A percentile compares a stretch with the other conserved stretches of the same genome.
phyloP scores from a whole-genome alignment of 2,113 vertebrate species.

The Oryzias melastigma region DNA sequence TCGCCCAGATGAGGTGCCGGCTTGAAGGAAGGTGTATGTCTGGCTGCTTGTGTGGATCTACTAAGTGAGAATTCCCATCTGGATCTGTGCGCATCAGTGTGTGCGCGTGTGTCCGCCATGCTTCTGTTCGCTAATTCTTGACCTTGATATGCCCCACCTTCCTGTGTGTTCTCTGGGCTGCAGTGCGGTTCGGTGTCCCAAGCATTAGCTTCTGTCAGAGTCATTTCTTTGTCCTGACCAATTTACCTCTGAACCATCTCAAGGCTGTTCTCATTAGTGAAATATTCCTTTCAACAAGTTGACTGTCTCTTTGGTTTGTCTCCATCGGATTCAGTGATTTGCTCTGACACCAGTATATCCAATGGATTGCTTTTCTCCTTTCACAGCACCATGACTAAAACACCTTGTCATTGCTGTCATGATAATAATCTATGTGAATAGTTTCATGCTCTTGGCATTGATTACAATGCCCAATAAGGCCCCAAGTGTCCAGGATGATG shows the following conservation, averaged over 20 bases:
- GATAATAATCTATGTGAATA: constrained; percentile 38
- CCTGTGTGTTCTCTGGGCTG: background rate
- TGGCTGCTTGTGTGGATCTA: constrained; percentile 25
- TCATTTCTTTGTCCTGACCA: constrained; percentile 7
- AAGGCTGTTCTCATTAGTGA: constrained; percentile 37
- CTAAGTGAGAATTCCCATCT: constrained; percentile 6
- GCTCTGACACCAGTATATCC: constrained; percentile 11
- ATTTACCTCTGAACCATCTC: constrained; percentile 19
- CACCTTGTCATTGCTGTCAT: constrained; percentile 19
- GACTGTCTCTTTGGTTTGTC: constrained; percentile 22
- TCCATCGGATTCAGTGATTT: constrained; percentile 22
- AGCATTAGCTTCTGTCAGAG: constrained; percentile 4
- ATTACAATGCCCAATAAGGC: constrained; percentile 22
- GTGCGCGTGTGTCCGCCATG: background rate
- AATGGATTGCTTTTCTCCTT: constrained; percentile 18
- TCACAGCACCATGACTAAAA: constrained; percentile 39
- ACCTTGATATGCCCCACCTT: constrained; percentile 32
- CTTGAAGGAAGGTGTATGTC: constrained; percentile 46
- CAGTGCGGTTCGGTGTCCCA: constrained; percentile 32
- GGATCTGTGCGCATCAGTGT: constrained; percentile 5
- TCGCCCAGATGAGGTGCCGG: constrained; percentile 62
- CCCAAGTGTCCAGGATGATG: constrained; percentile 22
- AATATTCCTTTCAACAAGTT: constrained; percentile 17
- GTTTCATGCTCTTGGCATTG: constrained; percentile 28
- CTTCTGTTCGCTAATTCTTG: constrained; percentile 30